Base-by-base conservation (phyloP, 2,888 invertebrate genomes). In the Eumacrocentrus americanus region DNA sequence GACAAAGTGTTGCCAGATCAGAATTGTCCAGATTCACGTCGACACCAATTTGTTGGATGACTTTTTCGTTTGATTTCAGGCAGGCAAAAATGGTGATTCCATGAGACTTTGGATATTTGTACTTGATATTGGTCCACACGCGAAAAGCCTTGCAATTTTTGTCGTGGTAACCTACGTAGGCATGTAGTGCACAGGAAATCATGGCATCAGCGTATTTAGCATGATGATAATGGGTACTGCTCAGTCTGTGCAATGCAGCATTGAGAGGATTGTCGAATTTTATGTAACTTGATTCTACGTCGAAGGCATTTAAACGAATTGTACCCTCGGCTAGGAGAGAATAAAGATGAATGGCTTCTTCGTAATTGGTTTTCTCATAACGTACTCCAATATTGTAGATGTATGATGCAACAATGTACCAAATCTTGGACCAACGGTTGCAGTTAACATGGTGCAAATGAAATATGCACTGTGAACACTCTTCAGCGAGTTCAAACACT, bases 81-180 rank as follows among this genome's bases (percentile, higher is more conserved):
- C 72, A 78, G 7, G 63, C 48, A 34, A 73, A 14, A 44, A 76
- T 64, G 11, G 72, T 70, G 0, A 69, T 22, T 5, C 16, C 40
- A 1, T 40, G 20, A 5, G 48, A 18, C 3, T 46, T 14, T 5
- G 44, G 4, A 50, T 66, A 55, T 25, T 71, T 60, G 2, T 72
- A 59, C 37, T 79, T 78, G n/a, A 78, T 72, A 20, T 53, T 67
- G 1, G 70, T 55, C 80, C 79, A 80, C 60, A 72, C 68, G 1
- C 68, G 67, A 56, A 71, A 77, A n/a, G 75, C 75, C 61, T 75
- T 77, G 3, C 66, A 67, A 7, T 72, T 65, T 2, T 60, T 22
- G 11, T 67, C 60, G 2, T 67, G 64, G 35, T 66, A 68, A 61
- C 71, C 75, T 7, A 78, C 44, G 14, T 79, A 51, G 12, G 67